phyloP scores from a whole-genome alignment of 2,888 invertebrate species.

The Eristalis pertinax region DNA sequence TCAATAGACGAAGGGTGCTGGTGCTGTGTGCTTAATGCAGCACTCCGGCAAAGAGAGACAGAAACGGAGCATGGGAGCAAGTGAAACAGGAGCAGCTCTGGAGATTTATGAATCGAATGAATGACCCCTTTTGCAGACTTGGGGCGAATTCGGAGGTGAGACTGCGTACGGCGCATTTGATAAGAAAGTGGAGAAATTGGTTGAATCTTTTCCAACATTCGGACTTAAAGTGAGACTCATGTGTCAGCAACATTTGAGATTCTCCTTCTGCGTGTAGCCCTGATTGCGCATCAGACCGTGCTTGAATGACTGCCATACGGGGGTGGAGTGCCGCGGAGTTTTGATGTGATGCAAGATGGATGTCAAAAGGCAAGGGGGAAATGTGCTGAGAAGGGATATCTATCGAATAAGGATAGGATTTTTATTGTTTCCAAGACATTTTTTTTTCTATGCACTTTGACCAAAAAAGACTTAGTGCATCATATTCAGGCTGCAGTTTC shows the following conservation, averaged over 20 bases:
- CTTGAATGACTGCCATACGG: background rate
- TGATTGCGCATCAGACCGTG: background rate
- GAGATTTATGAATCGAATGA: constrained; percentile 40
- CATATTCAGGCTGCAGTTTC: too few species aligned
- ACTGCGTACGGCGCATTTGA: constrained; percentile 12
- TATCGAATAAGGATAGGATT: background rate
- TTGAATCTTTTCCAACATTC: background rate
- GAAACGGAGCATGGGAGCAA: background rate
- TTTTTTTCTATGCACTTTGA: background rate
- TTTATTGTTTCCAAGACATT: background rate
- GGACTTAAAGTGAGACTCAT: background rate
- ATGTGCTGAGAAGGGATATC: background rate
- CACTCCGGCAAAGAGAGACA: constrained; percentile 9
- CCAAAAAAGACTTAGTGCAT: background rate
- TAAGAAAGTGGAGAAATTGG: background rate
- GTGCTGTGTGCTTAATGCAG: background rate
- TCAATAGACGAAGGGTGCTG: constrained; percentile 41
- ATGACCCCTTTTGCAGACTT: constrained; percentile 46
- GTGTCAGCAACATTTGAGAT: constrained; percentile 5
- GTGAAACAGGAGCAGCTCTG: background rate
- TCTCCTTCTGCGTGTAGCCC: background rate
- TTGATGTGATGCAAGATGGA: too few species aligned
- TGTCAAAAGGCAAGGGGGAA: constrained; percentile 1
- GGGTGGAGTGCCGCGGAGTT: background rate
- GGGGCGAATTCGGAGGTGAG: constrained; percentile 55